Evolutionary conservation across 2,113 vertebrate species (phyloP).

Genomic region (Callorhinus ursinus): DNA sequence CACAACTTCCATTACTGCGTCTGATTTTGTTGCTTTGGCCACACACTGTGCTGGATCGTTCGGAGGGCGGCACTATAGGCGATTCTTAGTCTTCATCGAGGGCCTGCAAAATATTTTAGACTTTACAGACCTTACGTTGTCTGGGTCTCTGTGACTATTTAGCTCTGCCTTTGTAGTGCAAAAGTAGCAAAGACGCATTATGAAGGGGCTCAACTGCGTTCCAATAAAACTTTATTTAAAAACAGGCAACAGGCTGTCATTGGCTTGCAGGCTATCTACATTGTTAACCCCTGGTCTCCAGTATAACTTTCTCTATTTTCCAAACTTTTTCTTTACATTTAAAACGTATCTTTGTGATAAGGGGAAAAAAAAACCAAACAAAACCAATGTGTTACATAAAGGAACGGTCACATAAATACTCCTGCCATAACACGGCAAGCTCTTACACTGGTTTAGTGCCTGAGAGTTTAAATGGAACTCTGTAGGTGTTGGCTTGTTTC

Average conservation of each 20-base stretch:
- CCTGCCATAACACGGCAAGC: not conserved
- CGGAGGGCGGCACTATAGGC: not conserved
- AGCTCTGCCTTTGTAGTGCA: not conserved
- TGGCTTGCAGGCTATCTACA: not conserved
- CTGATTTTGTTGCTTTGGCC: not conserved
- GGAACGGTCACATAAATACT: not conserved
- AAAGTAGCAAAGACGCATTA: not conserved
- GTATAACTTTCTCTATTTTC: slow-evolving; percentile 1
- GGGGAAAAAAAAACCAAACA: not conserved
- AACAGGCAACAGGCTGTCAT: not conserved
- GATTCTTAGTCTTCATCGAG: not conserved
- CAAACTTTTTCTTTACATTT: not conserved
- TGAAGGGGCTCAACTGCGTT: not conserved
- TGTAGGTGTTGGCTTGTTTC: not conserved
- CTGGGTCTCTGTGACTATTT: not conserved
- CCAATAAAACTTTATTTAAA: slow-evolving; percentile 46
- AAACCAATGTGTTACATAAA: not conserved
- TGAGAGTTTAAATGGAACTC: not conserved
- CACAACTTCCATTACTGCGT: not conserved
- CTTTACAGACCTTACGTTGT: not conserved
- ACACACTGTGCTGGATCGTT: not conserved
- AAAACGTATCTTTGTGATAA: not conserved
- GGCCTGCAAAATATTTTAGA: not conserved
- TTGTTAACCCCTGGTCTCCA: not conserved
- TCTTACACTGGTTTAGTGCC: not conserved